Percentiles rank a stretch among this genome's conserved stretches.
Conservation (phyloP, 2,888 invertebrate species). For the Cryptocephalus moraei region DNA sequence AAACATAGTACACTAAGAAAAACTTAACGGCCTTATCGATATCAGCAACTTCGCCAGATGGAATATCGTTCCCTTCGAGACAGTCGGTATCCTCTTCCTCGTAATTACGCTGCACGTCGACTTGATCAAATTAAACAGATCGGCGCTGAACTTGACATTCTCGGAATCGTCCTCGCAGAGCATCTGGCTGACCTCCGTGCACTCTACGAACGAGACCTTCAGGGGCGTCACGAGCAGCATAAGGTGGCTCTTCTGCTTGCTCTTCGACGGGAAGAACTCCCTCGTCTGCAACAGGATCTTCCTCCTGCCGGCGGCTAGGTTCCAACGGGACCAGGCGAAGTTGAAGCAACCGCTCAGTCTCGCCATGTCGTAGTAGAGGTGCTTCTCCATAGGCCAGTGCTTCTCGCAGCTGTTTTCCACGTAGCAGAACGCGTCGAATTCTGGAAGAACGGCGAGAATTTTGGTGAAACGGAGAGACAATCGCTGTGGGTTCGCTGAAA, state of each 20-base stretch:
- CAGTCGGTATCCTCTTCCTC: slow-evolving; percentile 43
- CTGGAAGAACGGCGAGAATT: slow-evolving; percentile 66
- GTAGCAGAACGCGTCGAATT: slow-evolving; percentile 63
- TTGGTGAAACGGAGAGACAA: too few species aligned
- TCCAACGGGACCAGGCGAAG: slow-evolving; percentile 69
- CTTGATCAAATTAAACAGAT: slow-evolving; percentile 47
- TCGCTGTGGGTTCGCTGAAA: too few species aligned
- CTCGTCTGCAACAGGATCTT: slow-evolving; percentile 59
- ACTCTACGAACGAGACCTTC: slow-evolving; percentile 56
- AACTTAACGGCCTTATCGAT: slow-evolving; percentile 52
- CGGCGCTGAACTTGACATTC: slow-evolving; percentile 52
- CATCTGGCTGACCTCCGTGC: slow-evolving; percentile 65
- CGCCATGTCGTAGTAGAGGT: slow-evolving; percentile 72
- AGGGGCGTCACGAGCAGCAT: slow-evolving; percentile 56
- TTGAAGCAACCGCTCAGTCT: slow-evolving; percentile 59
- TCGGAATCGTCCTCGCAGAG: slow-evolving; percentile 41
- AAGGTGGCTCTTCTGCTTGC: slow-evolving; percentile 37
- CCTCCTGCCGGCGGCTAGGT: slow-evolving; percentile 46
- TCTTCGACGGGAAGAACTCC: slow-evolving; percentile 39
- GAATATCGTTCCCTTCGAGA: slow-evolving; percentile 49
- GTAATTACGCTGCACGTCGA: slow-evolving; percentile 52
- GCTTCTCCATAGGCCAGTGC: slow-evolving; percentile 63
- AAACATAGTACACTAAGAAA: slow-evolving; percentile 47
- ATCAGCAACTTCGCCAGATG: slow-evolving; percentile 51
- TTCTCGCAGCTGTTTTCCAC: slow-evolving; percentile 58